Evolutionary conservation across 2,797 vertebrate genomes (phyloP).

Genomic region (Cheirogaleus major): DNA sequence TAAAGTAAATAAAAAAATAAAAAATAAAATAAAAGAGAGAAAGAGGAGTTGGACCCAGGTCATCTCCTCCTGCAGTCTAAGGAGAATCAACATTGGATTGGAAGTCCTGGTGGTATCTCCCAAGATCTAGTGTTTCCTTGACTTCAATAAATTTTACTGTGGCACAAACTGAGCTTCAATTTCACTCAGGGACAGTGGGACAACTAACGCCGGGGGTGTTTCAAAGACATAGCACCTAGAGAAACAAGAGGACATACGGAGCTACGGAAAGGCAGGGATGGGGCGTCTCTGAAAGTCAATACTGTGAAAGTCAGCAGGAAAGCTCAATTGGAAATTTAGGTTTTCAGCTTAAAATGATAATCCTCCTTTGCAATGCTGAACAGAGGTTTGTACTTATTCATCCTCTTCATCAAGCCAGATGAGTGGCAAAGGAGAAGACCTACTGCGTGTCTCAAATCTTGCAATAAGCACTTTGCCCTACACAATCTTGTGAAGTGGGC

Average conservation of each 20-base stretch:
- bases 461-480: not conserved
- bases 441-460: too few relatives aligned
- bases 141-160: not conserved
- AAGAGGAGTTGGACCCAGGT: not conserved
- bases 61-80: not conserved
- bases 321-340: not conserved
- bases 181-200: not conserved
- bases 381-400: not conserved
- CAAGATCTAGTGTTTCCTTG: not conserved
- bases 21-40: not conserved
- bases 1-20: not conserved
- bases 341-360: not conserved
- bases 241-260: rapidly evolving
- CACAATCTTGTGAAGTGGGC: not conserved
- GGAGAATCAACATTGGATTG: not conserved
- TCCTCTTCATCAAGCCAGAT: not conserved
- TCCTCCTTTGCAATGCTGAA: not conserved
- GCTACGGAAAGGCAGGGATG: not conserved
- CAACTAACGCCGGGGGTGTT: not conserved
- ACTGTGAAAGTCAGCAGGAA: not conserved
- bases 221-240: not conserved
- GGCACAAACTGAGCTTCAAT: not conserved
- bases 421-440: not conserved
- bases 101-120: not conserved
- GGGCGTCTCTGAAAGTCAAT: not conserved